These are phyloP conservation scores for Galeruca laticollis DNA, from an alignment of 2,888 invertebrate genomes.

Conservation along the genomic window DNA sequence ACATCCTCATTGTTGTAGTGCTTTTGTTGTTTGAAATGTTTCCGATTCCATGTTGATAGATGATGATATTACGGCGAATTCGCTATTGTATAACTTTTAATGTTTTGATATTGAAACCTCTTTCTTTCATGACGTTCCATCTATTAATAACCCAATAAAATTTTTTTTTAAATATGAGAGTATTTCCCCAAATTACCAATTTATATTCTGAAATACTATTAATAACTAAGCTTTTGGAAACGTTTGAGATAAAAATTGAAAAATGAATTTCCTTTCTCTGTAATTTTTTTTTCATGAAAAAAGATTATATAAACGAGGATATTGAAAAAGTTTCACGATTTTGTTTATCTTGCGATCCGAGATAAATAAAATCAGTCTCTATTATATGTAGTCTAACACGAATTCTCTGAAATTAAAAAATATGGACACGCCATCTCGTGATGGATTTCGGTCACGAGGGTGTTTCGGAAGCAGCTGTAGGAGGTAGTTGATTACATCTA, in stretches of 20 bases:
- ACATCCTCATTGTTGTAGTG: too few relatives aligned
- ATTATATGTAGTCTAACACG: background rate
- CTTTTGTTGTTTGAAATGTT: too few relatives aligned
- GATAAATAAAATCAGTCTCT: conserved; percentile 12
- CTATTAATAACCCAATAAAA: too few relatives aligned
- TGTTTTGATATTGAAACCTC: too few relatives aligned
- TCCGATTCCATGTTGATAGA: too few relatives aligned
- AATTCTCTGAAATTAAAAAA: background rate
- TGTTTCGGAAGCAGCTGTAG: background rate
- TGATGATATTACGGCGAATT: too few relatives aligned
- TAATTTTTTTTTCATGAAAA: background rate
- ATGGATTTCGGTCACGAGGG: background rate
- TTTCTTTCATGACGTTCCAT: too few relatives aligned
- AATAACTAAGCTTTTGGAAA: background rate
- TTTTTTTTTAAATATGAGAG: too few relatives aligned
- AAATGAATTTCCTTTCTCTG: background rate
- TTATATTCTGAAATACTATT: background rate
- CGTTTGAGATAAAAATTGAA: background rate
- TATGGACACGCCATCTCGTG: conserved; percentile 8
- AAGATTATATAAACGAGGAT: background rate
- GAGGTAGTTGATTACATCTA: too few relatives aligned
- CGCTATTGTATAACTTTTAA: too few relatives aligned
- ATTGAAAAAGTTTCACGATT: background rate
- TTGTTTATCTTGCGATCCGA: background rate
- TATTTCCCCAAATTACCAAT: background rate